Percentiles rank a stretch among this genome's conserved stretches.
These are phyloP conservation scores for Eurosta solidaginis DNA, from an alignment of 1,140 invertebrate genomes.

Conservation along the genomic window DNA sequence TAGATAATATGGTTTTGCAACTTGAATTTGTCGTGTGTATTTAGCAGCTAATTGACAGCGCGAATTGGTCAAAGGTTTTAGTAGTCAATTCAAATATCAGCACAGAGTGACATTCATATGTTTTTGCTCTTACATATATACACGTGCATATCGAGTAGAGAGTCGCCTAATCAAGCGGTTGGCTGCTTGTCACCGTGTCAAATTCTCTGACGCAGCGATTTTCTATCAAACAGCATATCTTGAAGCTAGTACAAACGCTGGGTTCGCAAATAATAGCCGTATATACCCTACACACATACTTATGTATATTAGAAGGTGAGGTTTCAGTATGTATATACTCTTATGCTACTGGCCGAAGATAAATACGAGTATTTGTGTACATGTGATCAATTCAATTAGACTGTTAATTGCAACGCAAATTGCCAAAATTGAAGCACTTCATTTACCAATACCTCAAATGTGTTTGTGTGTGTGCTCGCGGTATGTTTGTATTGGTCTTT, in stretches of 20 bases:
- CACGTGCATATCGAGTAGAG: too few relatives aligned
- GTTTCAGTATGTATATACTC: background rate
- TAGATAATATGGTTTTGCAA: slow-evolving; percentile 7
- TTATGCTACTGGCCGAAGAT: background rate
- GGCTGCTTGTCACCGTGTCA: background rate
- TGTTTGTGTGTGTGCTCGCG: too few relatives aligned
- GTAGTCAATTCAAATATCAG: background rate
- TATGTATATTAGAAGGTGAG: background rate
- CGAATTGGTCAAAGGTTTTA: background rate
- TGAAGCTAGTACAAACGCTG: background rate
- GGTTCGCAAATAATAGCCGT: background rate
- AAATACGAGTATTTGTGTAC: background rate
- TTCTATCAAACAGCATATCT: background rate
- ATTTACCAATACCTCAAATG: background rate
- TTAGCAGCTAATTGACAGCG: slow-evolving; percentile 22
- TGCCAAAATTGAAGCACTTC: background rate
- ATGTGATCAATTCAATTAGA: slow-evolving; percentile 2
- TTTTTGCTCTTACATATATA: too few relatives aligned
- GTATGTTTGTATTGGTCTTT: too few relatives aligned
- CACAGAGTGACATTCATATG: too few relatives aligned
- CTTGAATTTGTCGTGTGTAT: background rate
- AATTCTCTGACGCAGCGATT: background rate
- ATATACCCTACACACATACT: background rate
- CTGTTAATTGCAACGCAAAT: background rate
- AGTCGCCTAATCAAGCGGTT: background rate